Percentiles rank a stretch among this genome's conserved stretches.
Conservation (phyloP, 2,797 vertebrate species). For the Linurgus olivaceus region DNA sequence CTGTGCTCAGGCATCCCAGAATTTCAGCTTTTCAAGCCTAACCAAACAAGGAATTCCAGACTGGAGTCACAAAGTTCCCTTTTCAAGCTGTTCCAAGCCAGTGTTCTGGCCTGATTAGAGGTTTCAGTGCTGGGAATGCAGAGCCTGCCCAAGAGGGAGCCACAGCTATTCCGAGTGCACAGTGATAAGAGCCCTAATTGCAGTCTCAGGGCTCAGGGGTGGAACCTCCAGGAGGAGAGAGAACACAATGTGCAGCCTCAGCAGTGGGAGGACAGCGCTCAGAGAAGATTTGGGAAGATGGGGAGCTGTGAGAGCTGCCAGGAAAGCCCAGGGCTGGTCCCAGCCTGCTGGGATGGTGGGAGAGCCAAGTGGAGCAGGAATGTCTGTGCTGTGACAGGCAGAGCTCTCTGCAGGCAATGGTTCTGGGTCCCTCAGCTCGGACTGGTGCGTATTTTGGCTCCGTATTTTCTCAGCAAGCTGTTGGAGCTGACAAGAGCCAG, state of each 20-base stretch:
- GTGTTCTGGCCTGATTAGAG: background rate
- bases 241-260: background rate
- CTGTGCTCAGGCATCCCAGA: background rate
- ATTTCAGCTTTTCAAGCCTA: background rate
- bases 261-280: background rate
- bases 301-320: background rate
- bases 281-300: background rate
- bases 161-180: background rate
- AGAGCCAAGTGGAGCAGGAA: slow-evolving; percentile 3
- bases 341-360: background rate
- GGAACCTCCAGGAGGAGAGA: background rate
- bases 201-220: background rate
- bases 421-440: background rate
- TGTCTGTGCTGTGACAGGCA: background rate
- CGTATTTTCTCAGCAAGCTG: background rate
- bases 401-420: background rate
- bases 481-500: slow-evolving; percentile 36
- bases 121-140: slow-evolving; percentile 32
- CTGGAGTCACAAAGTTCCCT: background rate
- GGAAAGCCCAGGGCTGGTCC: background rate
- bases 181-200: slow-evolving; percentile 8
- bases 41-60: slow-evolving; percentile 17
- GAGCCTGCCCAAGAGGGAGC: background rate
- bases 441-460: background rate
- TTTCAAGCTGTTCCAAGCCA: slow-evolving; percentile 42